Percentiles rank a stretch among this genome's conserved stretches.
Conservation (phyloP, 2,888 invertebrate species). For the Apotomis capreana region DNA sequence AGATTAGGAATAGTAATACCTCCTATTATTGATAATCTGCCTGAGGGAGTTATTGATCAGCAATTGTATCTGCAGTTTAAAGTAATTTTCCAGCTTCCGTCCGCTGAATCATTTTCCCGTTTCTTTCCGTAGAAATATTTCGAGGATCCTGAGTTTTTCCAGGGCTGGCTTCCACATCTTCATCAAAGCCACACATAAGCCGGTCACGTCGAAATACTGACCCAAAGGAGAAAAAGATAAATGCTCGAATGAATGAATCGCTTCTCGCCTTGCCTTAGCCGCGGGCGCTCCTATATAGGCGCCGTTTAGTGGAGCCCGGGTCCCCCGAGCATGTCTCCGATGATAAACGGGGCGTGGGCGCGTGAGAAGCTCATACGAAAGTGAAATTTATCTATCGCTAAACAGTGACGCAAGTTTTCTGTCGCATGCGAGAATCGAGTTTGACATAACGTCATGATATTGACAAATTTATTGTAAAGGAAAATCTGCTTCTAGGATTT, state of each 20-base stretch:
- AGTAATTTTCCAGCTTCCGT: no score
- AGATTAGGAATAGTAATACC: no score
- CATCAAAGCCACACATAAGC: not conserved
- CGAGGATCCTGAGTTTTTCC: no score
- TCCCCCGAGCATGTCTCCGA: slow-evolving; percentile 9
- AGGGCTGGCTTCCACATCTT: no score
- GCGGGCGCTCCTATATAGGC: slow-evolving; percentile 2
- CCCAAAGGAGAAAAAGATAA: not conserved
- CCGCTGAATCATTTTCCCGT: no score
- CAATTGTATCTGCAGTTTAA: no score
- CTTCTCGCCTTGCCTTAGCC: not conserved
- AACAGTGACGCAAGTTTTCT: slow-evolving; percentile 16
- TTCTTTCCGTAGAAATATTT: no score
- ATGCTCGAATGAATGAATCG: not conserved
- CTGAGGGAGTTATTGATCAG: no score
- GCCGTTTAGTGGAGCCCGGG: slow-evolving; percentile 20
- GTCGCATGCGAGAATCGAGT: not conserved
- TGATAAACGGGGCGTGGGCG: slow-evolving; percentile 29
- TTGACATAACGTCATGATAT: slow-evolving; percentile 9
- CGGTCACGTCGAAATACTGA: not conserved
- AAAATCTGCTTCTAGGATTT: no score
- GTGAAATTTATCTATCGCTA: slow-evolving; percentile 28
- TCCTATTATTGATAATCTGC: no score
- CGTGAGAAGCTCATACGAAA: slow-evolving; percentile 36
- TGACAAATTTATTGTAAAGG: not conserved